A percentile compares a stretch with the other conserved stretches of the same genome.
Conservation (phyloP, 2,888 invertebrate species). For the Thera britannica region DNA sequence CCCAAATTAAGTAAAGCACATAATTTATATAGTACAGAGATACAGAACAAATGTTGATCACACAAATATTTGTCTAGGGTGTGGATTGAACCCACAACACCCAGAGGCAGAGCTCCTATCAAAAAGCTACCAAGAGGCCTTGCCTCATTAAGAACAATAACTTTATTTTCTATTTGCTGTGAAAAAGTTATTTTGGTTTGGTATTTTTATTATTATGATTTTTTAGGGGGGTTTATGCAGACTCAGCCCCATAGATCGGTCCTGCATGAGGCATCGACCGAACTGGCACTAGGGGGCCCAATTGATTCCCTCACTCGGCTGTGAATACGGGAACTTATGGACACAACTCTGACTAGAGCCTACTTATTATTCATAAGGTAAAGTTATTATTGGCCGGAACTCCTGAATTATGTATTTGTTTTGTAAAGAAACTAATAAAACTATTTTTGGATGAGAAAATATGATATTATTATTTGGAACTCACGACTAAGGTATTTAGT, state of each 20-base stretch:
- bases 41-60: too few species aligned
- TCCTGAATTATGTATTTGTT: conserved; percentile 23
- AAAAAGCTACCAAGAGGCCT: too few species aligned
- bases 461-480: background rate
- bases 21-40: too few species aligned
- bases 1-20: too few species aligned
- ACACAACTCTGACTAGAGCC: conserved; percentile 15
- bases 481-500: background rate
- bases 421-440: conserved; percentile 11
- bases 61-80: too few species aligned
- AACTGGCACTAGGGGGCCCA: conserved; percentile 10
- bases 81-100: too few species aligned
- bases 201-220: too few species aligned
- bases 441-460: conserved; percentile 1
- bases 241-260: conserved; percentile 1
- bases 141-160: too few species aligned
- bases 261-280: background rate
- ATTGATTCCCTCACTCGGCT: conserved; percentile 28
- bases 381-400: conserved; percentile 25
- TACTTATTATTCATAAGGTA: conserved; percentile 27
- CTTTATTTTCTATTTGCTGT: too few species aligned
- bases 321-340: conserved; percentile 18
- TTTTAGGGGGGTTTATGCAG: too few species aligned
- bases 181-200: too few species aligned
- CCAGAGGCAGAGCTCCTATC: too few species aligned